Percentiles rank a stretch among this genome's conserved stretches.
phyloP scores from a whole-genome alignment of 2,797 vertebrate genomes.

The Stomatorhinus walkeri region DNA sequence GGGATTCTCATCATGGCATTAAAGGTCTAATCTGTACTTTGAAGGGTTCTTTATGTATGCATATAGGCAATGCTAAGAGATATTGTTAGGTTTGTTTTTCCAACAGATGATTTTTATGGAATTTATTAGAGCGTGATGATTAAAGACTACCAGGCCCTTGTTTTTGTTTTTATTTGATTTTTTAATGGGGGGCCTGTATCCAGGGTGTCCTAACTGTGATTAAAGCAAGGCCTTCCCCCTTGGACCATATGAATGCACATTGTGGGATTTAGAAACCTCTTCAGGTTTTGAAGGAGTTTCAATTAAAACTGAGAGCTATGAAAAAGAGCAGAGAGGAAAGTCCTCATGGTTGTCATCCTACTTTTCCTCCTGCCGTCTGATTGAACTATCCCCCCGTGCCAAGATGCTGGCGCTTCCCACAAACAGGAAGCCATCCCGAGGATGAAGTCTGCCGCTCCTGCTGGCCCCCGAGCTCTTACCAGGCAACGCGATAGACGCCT shows the following conservation, averaged over 20 bases:
- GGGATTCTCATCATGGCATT: neutral
- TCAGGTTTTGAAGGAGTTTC: slow-evolving; percentile 34
- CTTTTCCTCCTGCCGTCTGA: slow-evolving; percentile 28
- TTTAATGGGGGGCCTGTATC: neutral
- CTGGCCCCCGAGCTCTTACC: slow-evolving; percentile 55
- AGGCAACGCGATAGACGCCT: slow-evolving; percentile 56
- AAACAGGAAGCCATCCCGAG: slow-evolving; percentile 45
- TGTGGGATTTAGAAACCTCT: slow-evolving; percentile 34
- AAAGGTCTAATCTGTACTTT: slow-evolving; percentile 8
- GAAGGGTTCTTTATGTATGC: neutral
- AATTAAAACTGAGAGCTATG: slow-evolving; percentile 23
- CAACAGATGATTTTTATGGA: neutral
- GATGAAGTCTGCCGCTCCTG: slow-evolving; percentile 36
- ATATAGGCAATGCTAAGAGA: slow-evolving; percentile 5
- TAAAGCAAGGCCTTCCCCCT: neutral
- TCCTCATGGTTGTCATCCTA: slow-evolving; percentile 43
- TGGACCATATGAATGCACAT: slow-evolving; percentile 32
- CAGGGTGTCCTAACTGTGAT: neutral
- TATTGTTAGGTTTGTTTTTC: slow-evolving; percentile 4
- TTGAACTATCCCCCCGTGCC: neutral
- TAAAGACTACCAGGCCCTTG: neutral
- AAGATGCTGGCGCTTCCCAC: slow-evolving; percentile 20
- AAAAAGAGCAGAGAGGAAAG: neutral
- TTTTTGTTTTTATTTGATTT: neutral
- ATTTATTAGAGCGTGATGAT: neutral